phyloP scores from a whole-genome alignment of 1,140 invertebrate genomes.

The Ostrea denselamellosa region DNA sequence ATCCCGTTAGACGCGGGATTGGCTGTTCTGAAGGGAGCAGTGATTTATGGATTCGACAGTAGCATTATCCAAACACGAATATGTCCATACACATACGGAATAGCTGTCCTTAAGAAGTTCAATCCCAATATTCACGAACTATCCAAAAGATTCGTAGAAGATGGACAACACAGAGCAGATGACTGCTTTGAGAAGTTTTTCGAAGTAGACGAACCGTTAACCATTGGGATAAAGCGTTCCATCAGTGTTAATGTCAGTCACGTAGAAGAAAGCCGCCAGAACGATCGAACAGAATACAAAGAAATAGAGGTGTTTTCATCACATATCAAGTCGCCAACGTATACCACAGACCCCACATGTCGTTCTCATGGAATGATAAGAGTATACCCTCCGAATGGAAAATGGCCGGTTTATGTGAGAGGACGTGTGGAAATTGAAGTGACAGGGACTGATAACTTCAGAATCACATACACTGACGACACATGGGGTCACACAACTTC shows the following conservation, averaged over 20 bases:
- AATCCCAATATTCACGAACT: not conserved
- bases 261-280: not conserved
- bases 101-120: constrained; percentile 3
- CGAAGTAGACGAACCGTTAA: not conserved
- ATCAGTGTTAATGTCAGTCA: not conserved
- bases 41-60: constrained; percentile 24
- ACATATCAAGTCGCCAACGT: not conserved
- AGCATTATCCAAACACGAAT: constrained; percentile 38
- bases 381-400: not conserved
- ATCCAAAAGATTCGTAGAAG: not conserved
- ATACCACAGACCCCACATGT: not conserved
- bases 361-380: not conserved
- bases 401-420: not conserved
- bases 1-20: constrained; percentile 23
- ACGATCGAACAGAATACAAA: not conserved
- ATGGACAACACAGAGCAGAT: not conserved
- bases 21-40: constrained; percentile 30
- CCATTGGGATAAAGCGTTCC: not conserved
- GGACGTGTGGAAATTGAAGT: not conserved
- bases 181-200: constrained; percentile 27
- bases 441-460: not conserved
- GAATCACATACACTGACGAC: not conserved
- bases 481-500: not conserved
- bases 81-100: constrained; percentile 27
- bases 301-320: constrained; percentile 24